Evolutionary conservation across 2,797 vertebrate species (phyloP).

Genomic region (Miichthys miiuy): DNA sequence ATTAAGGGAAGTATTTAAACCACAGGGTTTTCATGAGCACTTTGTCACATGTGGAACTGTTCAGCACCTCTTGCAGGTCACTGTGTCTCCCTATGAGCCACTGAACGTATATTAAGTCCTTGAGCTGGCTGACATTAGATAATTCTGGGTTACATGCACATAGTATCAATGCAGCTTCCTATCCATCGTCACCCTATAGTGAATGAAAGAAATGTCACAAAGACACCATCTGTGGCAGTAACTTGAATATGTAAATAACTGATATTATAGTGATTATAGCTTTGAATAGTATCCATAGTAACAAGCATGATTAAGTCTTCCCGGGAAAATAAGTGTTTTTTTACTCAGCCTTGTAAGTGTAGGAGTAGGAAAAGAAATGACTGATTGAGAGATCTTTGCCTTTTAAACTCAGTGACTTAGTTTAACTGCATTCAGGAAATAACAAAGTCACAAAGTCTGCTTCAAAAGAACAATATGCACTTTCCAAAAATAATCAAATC

Average conservation of each 20-base stretch:
- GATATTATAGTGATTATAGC: neutral
- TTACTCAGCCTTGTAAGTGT: neutral
- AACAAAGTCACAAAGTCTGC: constrained; percentile 50
- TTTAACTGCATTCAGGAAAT: constrained; percentile 50
- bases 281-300: constrained; percentile 49
- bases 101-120: constrained; percentile 15
- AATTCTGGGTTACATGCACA: constrained; percentile 26
- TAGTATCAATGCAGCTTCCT: neutral
- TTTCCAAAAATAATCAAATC: constrained; percentile 57
- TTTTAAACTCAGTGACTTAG: constrained; percentile 46
- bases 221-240: constrained; percentile 23
- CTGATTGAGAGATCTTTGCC: constrained; percentile 22
- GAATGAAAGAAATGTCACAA: constrained; percentile 13
- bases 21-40: neutral
- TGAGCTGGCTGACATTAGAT: constrained; percentile 21
- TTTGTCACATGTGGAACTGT: neutral
- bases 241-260: constrained; percentile 40
- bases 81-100: neutral
- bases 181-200: neutral
- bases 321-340: neutral
- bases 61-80: neutral
- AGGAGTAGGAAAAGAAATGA: neutral
- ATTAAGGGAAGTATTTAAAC: neutral
- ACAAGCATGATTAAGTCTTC: constrained; percentile 20
- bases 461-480: constrained; percentile 43